phyloP scores from a whole-genome alignment of 2,888 invertebrate species.

The Cephus pulcher region DNA sequence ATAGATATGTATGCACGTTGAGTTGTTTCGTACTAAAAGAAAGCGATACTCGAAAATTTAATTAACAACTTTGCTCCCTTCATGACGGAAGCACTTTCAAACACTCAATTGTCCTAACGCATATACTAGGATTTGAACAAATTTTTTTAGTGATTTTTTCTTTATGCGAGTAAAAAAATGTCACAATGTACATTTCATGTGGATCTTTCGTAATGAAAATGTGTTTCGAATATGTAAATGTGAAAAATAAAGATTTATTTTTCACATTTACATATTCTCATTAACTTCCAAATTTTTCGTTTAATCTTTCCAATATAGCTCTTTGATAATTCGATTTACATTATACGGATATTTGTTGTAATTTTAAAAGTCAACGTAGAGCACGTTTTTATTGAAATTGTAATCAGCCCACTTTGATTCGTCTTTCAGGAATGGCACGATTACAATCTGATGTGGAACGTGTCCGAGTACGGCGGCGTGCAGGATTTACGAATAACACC shows the following conservation, averaged over 20 bases:
- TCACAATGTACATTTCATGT: too few relatives aligned
- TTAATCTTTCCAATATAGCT: too few relatives aligned
- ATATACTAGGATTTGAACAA: not conserved
- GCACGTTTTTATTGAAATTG: not conserved
- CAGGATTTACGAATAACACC: constrained; percentile 95
- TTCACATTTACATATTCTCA: not conserved
- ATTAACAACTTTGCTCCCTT: not conserved
- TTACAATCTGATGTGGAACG: constrained; percentile 97
- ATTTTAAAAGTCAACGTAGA: not conserved
- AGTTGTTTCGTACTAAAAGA: not conserved
- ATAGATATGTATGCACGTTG: not conserved
- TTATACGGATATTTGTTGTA: not conserved
- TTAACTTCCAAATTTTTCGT: too few relatives aligned
- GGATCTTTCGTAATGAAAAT: too few relatives aligned
- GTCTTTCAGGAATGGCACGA: constrained; percentile 93
- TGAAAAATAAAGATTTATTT: not conserved
- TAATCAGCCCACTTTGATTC: not conserved
- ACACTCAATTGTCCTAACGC: not conserved
- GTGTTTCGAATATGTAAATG: too few relatives aligned
- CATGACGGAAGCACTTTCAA: not conserved
- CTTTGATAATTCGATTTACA: too few relatives aligned
- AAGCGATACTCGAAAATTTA: not conserved
- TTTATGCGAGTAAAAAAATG: too few relatives aligned
- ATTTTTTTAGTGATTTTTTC: not conserved
- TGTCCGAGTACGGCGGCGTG: constrained; percentile 93